These are phyloP conservation scores for Hedychridium roseum DNA, from an alignment of 2,888 invertebrate species.

Conservation along the genomic window DNA sequence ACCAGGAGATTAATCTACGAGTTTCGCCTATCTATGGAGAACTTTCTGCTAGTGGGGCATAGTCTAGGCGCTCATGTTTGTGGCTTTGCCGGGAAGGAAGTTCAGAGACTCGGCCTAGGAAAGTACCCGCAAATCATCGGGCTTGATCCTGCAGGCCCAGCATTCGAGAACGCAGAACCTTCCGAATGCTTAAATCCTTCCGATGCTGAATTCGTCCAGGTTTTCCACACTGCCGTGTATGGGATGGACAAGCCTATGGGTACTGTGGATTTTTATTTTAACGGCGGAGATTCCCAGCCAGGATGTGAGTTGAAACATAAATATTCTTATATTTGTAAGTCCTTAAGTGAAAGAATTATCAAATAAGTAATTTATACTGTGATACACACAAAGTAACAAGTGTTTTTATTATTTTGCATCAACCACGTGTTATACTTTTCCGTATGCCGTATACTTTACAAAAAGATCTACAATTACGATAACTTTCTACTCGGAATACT, in stretches of 20 bases:
- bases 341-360: background rate
- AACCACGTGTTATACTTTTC: too few species aligned
- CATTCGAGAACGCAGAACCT: background rate
- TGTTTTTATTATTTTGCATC: too few species aligned
- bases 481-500: background rate
- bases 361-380: background rate
- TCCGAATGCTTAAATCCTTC: background rate
- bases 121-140: slow-evolving; percentile 2
- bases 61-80: slow-evolving; percentile 7
- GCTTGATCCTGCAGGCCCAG: slow-evolving; percentile 9
- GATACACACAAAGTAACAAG: background rate
- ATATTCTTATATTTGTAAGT: background rate
- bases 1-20: background rate
- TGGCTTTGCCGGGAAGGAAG: slow-evolving; percentile 5
- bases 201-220: slow-evolving; percentile 3
- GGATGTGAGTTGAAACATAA: slow-evolving; percentile 2
- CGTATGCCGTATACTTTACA: too few species aligned
- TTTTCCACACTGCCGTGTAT: background rate
- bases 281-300: background rate
- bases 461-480: too few species aligned
- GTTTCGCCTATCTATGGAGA: background rate
- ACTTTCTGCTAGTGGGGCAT: slow-evolving; percentile 2
- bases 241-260: background rate
- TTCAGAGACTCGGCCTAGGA: background rate
- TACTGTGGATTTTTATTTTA: slow-evolving; percentile 1